Percentiles rank a stretch among this genome's conserved stretches.
These are phyloP conservation scores for Serripes groenlandicus DNA, from an alignment of 2,888 invertebrate genomes.

Conservation along the genomic window DNA sequence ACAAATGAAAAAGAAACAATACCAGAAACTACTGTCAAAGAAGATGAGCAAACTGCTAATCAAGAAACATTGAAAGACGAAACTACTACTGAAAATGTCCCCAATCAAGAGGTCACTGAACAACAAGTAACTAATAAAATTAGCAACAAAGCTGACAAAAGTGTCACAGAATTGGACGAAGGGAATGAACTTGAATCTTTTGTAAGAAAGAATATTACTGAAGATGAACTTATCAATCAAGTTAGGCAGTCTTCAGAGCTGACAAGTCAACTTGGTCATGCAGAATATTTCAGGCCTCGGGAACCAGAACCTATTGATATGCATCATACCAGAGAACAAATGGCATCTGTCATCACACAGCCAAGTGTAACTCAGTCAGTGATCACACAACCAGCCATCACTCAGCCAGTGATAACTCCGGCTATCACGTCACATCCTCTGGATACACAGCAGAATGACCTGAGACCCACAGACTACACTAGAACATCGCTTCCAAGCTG, in stretches of 20 bases:
- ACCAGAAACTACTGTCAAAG: neutral
- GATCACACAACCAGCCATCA: conserved; percentile 1
- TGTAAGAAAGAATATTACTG: conserved; percentile 8
- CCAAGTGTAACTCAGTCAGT: neutral
- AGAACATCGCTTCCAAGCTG: neutral
- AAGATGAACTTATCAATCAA: conserved; percentile 2
- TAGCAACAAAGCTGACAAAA: neutral
- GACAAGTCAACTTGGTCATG: neutral
- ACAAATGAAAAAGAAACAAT: neutral
- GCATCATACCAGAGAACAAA: neutral
- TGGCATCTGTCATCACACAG: neutral
- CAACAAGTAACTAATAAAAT: neutral
- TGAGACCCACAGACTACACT: neutral
- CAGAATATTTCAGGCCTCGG: neutral
- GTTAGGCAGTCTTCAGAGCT: neutral
- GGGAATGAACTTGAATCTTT: conserved; percentile 17
- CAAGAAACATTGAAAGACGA: neutral
- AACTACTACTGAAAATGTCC: too few species aligned
- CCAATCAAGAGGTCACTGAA: neutral
- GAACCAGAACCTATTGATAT: neutral
- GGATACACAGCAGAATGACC: neutral
- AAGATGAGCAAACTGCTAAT: too few species aligned
- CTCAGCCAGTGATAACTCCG: neutral
- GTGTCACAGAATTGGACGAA: neutral
- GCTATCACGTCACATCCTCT: neutral